A percentile compares a stretch with the other conserved stretches of the same genome.
These are phyloP conservation scores for Ditylenchus weischeri DNA, from an alignment of 2,888 invertebrate genomes.

Conservation along the genomic window DNA sequence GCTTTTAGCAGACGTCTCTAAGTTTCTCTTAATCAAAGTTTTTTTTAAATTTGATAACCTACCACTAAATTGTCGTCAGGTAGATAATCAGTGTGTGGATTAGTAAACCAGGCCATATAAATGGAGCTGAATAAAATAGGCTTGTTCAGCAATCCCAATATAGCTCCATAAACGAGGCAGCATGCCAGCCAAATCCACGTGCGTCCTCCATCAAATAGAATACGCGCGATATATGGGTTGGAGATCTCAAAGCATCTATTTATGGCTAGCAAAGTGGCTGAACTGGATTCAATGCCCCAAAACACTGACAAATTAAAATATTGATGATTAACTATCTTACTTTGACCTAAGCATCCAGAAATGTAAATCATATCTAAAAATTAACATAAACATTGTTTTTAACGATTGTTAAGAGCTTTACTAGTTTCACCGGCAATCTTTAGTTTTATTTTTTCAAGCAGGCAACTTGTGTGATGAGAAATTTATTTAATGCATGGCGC, in stretches of 20 bases:
- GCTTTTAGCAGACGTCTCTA: too few relatives aligned
- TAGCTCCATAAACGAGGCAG: slow-evolving; percentile 17
- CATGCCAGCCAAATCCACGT: slow-evolving; percentile 20
- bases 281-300: neutral
- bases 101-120: slow-evolving; percentile 22
- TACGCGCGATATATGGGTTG: neutral
- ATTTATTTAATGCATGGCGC: too few relatives aligned
- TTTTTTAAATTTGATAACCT: too few relatives aligned
- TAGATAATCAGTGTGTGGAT: slow-evolving; percentile 18
- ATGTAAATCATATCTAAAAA: slow-evolving; percentile 1
- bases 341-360: neutral
- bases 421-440: too few relatives aligned
- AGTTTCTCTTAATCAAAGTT: too few relatives aligned
- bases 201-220: slow-evolving; percentile 16
- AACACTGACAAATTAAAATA: neutral
- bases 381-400: too few relatives aligned
- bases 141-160: slow-evolving; percentile 9
- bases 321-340: too few relatives aligned
- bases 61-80: neutral
- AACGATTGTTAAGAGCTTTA: too few relatives aligned
- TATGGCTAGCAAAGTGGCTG: slow-evolving; percentile 17
- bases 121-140: slow-evolving; percentile 21
- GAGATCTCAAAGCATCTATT: slow-evolving; percentile 23
- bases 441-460: too few relatives aligned
- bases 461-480: too few relatives aligned